These are phyloP conservation scores for Spilosoma lubricipeda DNA, from an alignment of 2,888 invertebrate species.

Conservation along the genomic window DNA sequence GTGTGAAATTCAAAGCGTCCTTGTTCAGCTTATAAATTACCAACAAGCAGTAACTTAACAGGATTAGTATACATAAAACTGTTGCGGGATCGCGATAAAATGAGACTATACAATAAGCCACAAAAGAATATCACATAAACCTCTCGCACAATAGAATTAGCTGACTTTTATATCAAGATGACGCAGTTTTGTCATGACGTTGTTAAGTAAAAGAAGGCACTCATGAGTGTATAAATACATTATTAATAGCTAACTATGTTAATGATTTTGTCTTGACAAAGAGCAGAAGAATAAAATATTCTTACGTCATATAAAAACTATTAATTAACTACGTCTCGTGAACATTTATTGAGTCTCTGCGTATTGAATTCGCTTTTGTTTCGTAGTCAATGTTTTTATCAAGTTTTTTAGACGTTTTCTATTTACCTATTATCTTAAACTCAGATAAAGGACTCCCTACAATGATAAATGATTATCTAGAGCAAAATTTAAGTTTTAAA, in stretches of 20 bases:
- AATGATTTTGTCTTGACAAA: neutral
- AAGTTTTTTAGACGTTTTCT: neutral
- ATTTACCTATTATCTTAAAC: neutral
- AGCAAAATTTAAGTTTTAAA: too few species aligned
- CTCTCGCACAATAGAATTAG: constrained; percentile 31
- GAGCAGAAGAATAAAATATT: neutral
- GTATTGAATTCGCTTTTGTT: neutral
- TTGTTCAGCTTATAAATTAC: constrained; percentile 29
- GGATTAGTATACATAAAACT: constrained; percentile 61
- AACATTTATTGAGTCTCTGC: neutral
- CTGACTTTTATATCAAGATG: constrained; percentile 30
- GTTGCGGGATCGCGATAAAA: constrained; percentile 55
- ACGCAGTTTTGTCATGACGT: constrained; percentile 20
- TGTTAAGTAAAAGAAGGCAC: neutral
- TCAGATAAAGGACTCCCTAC: neutral
- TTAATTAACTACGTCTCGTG: neutral
- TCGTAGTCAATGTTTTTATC: neutral
- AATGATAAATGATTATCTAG: too few species aligned
- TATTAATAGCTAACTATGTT: neutral
- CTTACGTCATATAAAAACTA: neutral
- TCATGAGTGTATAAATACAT: constrained; percentile 6
- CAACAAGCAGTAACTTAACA: constrained; percentile 52
- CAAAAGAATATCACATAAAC: constrained; percentile 48
- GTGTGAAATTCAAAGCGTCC: constrained; percentile 5
- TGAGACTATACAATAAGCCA: constrained; percentile 48